Conservation (phyloP, 2,797 vertebrate species). For the Catharus ustulatus region DNA sequence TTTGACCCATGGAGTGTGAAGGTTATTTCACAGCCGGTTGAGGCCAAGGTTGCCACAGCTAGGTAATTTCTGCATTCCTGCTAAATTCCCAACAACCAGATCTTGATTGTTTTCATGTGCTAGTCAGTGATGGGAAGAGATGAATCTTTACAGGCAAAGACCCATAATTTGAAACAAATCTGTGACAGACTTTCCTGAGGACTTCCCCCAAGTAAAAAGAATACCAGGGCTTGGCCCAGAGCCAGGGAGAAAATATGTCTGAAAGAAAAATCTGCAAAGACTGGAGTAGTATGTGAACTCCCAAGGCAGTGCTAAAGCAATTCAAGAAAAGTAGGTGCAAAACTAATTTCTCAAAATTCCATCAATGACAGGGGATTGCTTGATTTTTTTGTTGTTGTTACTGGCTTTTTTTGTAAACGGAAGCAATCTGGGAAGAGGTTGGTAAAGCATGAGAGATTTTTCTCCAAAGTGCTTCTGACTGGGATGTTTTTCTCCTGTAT, state of each 20-base stretch:
- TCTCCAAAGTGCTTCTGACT: neutral
- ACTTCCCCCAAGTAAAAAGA: constrained; percentile 45
- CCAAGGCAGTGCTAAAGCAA: neutral
- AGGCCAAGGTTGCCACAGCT: neutral
- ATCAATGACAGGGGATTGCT: neutral
- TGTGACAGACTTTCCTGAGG: constrained; percentile 17
- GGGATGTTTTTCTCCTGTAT: neutral
- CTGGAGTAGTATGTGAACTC: neutral
- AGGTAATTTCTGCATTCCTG: neutral
- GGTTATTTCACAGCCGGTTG: constrained; percentile 15
- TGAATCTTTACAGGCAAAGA: neutral
- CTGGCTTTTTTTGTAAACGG: neutral
- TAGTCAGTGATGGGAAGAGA: neutral
- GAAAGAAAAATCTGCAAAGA: neutral
- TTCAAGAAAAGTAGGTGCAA: neutral
- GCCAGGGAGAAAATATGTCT: constrained; percentile 12
- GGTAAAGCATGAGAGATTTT: neutral
- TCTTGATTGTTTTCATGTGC: neutral
- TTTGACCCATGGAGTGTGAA: neutral
- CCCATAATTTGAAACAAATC: neutral
- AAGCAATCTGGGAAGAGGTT: neutral
- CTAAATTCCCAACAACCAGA: neutral
- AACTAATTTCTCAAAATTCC: neutral
- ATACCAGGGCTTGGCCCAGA: constrained; percentile 30
- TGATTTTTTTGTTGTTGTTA: neutral